A percentile compares a stretch with the other conserved stretches of the same genome.
Evolutionary conservation across 2,797 vertebrate genomes (phyloP).

Genomic region (Xenentodon cancila): DNA sequence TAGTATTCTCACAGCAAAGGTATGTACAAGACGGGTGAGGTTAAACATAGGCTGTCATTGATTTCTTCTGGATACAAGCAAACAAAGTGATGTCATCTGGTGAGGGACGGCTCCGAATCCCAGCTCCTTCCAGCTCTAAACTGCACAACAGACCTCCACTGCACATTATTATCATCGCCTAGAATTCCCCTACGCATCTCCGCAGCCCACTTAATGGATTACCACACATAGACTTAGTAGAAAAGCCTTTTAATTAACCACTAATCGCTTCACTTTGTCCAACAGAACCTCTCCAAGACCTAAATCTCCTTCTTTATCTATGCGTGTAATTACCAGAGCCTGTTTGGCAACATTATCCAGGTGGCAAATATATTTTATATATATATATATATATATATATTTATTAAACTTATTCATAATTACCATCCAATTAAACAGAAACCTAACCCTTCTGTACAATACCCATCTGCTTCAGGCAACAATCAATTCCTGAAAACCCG

Average conservation of each 20-base stretch:
- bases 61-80: slow-evolving; percentile 30
- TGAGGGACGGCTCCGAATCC: slow-evolving; percentile 30
- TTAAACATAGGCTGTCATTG: slow-evolving; percentile 35
- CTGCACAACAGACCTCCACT: slow-evolving; percentile 57
- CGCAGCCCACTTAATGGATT: slow-evolving; percentile 66
- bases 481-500: slow-evolving; percentile 40
- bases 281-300: slow-evolving; percentile 49
- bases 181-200: slow-evolving; percentile 46
- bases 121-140: slow-evolving; percentile 22
- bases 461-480: slow-evolving; percentile 31
- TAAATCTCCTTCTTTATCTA: slow-evolving; percentile 60
- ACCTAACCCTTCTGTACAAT: slow-evolving; percentile 38
- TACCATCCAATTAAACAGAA: slow-evolving; percentile 54
- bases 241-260: slow-evolving; percentile 69
- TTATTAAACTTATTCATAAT: slow-evolving; percentile 51
- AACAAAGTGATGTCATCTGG: slow-evolving; percentile 45
- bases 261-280: slow-evolving; percentile 68
- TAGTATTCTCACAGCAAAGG: slow-evolving; percentile 9
- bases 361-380: slow-evolving; percentile 44
- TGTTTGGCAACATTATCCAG: slow-evolving; percentile 45
- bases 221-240: slow-evolving; percentile 48
- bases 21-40: slow-evolving; percentile 7
- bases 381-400: no score
- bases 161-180: slow-evolving; percentile 43
- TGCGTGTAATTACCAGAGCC: slow-evolving; percentile 49